A percentile compares a stretch with the other conserved stretches of the same genome.
These are phyloP conservation scores for Bombylius major DNA, from an alignment of 2,888 invertebrate genomes.

Conservation along the genomic window DNA sequence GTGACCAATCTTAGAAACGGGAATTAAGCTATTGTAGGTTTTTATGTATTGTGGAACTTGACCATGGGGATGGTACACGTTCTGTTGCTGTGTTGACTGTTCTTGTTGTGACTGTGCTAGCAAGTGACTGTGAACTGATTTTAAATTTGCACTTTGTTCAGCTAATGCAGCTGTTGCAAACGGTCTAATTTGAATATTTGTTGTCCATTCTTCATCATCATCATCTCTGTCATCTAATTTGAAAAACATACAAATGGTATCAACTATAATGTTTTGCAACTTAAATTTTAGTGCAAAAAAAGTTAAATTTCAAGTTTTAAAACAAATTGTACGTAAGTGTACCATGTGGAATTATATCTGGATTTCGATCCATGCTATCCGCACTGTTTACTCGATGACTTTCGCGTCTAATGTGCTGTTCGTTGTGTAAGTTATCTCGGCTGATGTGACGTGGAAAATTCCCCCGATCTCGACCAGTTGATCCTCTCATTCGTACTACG, in stretches of 20 bases:
- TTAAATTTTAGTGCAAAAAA: too few species aligned
- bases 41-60: conserved; percentile 28
- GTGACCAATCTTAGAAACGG: conserved; percentile 33
- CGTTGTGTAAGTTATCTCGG: conserved; percentile 31
- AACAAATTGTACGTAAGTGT: not conserved
- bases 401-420: conserved; percentile 32
- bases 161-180: conserved; percentile 37
- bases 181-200: conserved; percentile 31
- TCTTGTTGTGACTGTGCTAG: conserved; percentile 15
- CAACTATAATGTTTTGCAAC: too few species aligned
- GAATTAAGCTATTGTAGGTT: conserved; percentile 35
- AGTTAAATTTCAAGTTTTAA: too few species aligned
- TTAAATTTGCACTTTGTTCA: conserved; percentile 35
- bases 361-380: conserved; percentile 38
- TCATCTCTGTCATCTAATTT: conserved; percentile 32
- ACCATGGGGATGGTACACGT: conserved; percentile 17
- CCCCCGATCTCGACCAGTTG: conserved; percentile 35
- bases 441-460: conserved; percentile 33
- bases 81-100: conserved; percentile 9
- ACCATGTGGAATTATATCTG: conserved; percentile 38
- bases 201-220: conserved; percentile 37
- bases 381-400: conserved; percentile 33
- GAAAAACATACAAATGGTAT: not conserved
- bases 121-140: conserved; percentile 17
- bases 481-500: conserved; percentile 40